A percentile compares a stretch with the other conserved stretches of the same genome.
Conservation (phyloP, 2,888 invertebrate genomes). For the Bedellia somnulentella region DNA sequence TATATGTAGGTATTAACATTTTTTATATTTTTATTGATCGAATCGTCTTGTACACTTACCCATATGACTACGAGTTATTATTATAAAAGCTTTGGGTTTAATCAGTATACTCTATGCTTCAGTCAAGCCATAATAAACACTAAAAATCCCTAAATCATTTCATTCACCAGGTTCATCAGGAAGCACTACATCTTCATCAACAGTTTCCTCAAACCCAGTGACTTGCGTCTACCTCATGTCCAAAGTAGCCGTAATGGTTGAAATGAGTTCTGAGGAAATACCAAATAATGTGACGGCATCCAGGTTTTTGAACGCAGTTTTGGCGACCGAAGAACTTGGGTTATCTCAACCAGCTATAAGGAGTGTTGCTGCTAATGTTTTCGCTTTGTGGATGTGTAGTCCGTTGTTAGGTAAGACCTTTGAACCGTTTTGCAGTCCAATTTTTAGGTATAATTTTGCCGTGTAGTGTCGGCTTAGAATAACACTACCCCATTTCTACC, state of each 20-base stretch:
- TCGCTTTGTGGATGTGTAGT: constrained; percentile 94
- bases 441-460: no score
- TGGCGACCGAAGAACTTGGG: constrained; percentile 69
- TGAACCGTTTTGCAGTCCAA: no score
- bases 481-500: no score
- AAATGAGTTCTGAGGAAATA: constrained; percentile 63
- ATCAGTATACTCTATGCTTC: no score
- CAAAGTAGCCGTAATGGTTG: constrained; percentile 78
- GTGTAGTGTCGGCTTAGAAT: no score
- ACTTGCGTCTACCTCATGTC: constrained; percentile 82
- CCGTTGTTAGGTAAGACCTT: constrained; percentile 71
- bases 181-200: constrained; percentile 45
- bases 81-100: no score
- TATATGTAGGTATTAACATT: no score
- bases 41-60: no score
- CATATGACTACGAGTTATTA: no score
- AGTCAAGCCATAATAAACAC: no score
- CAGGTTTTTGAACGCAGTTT: constrained; percentile 36
- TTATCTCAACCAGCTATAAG: constrained; percentile 73
- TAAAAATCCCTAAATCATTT: no score
- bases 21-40: no score
- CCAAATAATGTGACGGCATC: constrained; percentile 36
- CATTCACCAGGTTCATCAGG: constrained; percentile 40
- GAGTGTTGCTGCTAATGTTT: constrained; percentile 78
- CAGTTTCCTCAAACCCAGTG: constrained; percentile 57